A percentile compares a stretch with the other conserved stretches of the same genome.
phyloP scores from a whole-genome alignment of 2,888 invertebrate genomes.

The Scaeva pyrastri region DNA sequence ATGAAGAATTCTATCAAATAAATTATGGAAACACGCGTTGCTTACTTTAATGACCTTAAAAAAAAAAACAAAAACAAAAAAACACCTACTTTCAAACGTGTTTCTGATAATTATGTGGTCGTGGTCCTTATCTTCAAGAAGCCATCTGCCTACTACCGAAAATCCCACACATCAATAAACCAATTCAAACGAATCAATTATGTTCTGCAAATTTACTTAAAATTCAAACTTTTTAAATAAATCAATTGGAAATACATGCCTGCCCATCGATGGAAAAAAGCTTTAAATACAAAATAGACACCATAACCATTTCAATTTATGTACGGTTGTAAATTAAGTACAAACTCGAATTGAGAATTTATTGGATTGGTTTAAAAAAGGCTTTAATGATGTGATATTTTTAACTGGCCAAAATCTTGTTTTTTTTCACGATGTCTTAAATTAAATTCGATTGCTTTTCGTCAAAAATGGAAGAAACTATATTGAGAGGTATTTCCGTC shows the following conservation, averaged over 20 bases:
- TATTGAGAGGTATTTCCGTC: no score
- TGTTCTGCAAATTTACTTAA: slow-evolving; percentile 26
- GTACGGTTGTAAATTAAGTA: neutral
- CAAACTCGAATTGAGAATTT: neutral
- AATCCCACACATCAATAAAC: slow-evolving; percentile 11
- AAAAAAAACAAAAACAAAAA: neutral
- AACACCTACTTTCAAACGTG: slow-evolving; percentile 6
- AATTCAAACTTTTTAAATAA: slow-evolving; percentile 16
- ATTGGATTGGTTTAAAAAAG: slow-evolving; percentile 3
- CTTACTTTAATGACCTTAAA: no score
- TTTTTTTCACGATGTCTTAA: no score
- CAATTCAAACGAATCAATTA: slow-evolving; percentile 24
- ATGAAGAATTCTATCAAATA: slow-evolving; percentile 27
- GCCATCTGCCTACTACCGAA: slow-evolving; percentile 15
- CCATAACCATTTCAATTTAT: slow-evolving; percentile 10
- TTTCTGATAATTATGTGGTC: neutral
- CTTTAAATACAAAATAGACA: slow-evolving; percentile 9
- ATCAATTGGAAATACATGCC: slow-evolving; percentile 1
- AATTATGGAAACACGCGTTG: slow-evolving; percentile 37
- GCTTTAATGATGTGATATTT: no score
- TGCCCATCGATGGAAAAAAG: neutral
- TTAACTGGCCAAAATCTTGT: no score
- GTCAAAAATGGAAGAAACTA: no score
- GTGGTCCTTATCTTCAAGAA: neutral
- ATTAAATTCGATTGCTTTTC: no score